Base-by-base conservation (phyloP, 2,113 vertebrate species). In the Gyps fulvus region DNA sequence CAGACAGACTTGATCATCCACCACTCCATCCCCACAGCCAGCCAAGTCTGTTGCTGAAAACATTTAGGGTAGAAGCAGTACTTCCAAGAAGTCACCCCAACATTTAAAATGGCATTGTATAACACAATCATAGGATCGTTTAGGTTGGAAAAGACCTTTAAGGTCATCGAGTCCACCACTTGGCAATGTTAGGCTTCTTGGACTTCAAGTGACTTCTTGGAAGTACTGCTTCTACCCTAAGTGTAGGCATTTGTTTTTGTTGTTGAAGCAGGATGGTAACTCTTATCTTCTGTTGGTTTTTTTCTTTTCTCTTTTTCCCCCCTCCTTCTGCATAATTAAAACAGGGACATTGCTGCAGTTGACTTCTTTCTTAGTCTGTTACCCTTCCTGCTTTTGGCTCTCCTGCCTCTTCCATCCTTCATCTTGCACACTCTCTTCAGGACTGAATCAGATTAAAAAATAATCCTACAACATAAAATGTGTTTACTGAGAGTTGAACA, bases 231-330 rank as follows among this genome's bases (percentile, higher is more conserved):
- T 63, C 57, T 22, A 62, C 23, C 25, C 20, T 54, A 86, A 31
- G 9, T 9, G 5, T 21, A 76, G 27, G 32, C 13, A 59, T 74
- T 55, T 67, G 25, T 0, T 55, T 83, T 54, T 91, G 36, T n/a
- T 69, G 7, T n/a, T 71, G n/a, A 70, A 81, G 57, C 38, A 71
- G 27, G 57, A 38, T 15, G 21, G 67, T 38, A 85, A 52, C 32
- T 57, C n/a, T 57, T 63, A 43, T 34, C 8, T 49, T 59, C 23
- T 67, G 16, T 34, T 70, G 13, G 0, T 7, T 19, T 25, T 55
- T 52, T 49, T 16, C 12, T 55, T 29, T 49, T 17, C 20, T 16
- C 5, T 12, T 27, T 8, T 1, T 0, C 3, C 4, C 10, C 4
- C 5, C 7, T 12, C 25, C 34, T 13, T 19, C 21, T 27, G 14